Conservation (phyloP, 2,888 invertebrate species). For the Autographa gamma region DNA sequence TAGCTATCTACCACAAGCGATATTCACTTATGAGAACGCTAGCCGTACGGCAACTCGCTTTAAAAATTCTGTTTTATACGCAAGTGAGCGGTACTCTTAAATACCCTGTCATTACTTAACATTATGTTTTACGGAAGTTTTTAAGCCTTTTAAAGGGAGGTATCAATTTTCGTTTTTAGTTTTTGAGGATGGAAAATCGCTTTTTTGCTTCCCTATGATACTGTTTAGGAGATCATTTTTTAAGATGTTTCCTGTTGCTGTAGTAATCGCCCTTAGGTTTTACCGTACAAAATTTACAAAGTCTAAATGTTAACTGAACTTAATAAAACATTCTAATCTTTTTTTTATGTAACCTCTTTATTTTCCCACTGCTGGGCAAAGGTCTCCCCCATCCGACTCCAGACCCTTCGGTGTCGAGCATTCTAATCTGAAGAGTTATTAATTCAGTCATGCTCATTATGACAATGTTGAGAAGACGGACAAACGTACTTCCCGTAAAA, state of each 20-base stretch:
- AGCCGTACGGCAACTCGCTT: conserved; percentile 23
- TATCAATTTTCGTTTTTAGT: background rate
- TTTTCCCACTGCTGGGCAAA: too few species aligned
- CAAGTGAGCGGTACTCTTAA: conserved; percentile 44
- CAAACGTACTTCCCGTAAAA: background rate
- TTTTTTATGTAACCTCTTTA: too few species aligned
- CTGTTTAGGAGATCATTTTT: background rate
- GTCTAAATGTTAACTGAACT: too few species aligned
- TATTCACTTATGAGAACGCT: conserved; percentile 49
- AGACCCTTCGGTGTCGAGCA: too few species aligned
- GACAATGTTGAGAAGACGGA: background rate
- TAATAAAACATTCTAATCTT: too few species aligned
- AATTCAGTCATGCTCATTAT: too few species aligned
- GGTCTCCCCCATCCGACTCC: too few species aligned
- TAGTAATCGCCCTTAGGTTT: background rate
- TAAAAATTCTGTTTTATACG: conserved; percentile 49
- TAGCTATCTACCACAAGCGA: conserved; percentile 34
- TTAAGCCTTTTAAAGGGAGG: background rate
- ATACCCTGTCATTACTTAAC: background rate
- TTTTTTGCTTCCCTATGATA: background rate
- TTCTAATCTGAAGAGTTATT: too few species aligned
- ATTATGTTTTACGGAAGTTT: background rate
- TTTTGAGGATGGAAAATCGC: background rate
- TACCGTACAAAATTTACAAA: too few species aligned
- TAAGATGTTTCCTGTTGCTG: background rate